Conservation (phyloP, 2,797 vertebrate species). For the Trematomus bernacchii region DNA sequence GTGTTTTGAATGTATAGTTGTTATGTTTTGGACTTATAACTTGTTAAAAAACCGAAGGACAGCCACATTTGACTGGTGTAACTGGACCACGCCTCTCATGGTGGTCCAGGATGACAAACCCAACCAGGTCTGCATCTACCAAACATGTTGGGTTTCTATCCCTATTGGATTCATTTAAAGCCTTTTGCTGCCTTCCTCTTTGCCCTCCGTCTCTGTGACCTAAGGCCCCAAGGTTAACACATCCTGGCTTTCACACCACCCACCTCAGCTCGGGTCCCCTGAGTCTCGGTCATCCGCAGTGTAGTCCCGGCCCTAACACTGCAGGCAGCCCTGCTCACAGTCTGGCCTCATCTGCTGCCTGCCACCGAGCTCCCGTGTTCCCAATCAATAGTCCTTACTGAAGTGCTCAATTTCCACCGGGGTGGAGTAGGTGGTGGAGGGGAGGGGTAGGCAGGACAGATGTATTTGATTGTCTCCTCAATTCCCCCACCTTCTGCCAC, state of each 20-base stretch:
- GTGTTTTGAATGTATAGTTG: background rate
- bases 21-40: background rate
- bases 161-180: constrained; percentile 25
- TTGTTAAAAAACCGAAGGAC: background rate
- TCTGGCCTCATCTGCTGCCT: constrained; percentile 82
- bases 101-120: constrained; percentile 31
- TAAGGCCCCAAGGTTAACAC: constrained; percentile 71
- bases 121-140: constrained; percentile 9
- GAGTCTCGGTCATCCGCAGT: constrained; percentile 56
- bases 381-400: constrained; percentile 86
- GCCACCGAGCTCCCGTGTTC: constrained; percentile 77
- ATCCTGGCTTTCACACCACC: constrained; percentile 54
- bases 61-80: background rate
- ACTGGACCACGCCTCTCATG: constrained; percentile 7
- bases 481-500: constrained; percentile 80
- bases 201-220: constrained; percentile 42
- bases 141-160: background rate
- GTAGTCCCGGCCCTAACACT: constrained; percentile 57
- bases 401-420: constrained; percentile 86
- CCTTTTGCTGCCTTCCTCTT: constrained; percentile 30
- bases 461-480: constrained; percentile 87
- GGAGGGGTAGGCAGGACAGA: constrained; percentile 75
- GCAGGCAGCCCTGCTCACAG: constrained; percentile 61
- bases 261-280: constrained; percentile 52
- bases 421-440: constrained; percentile 67